phyloP scores from a whole-genome alignment of 1,140 invertebrate species.

The Magallana ariakensis region DNA sequence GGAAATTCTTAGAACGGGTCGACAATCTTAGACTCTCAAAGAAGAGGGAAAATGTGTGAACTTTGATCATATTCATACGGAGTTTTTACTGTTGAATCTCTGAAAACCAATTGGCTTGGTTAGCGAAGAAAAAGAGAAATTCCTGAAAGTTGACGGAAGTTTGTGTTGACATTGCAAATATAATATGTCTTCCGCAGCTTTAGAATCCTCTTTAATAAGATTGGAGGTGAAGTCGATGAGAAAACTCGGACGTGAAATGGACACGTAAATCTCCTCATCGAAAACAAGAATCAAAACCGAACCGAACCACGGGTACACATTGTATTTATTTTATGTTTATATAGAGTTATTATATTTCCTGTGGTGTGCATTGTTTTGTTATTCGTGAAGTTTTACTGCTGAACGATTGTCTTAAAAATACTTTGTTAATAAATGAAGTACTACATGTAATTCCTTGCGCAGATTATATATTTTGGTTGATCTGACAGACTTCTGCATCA shows the following conservation, averaged over 20 bases:
- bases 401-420: background rate
- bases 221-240: background rate
- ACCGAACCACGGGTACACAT: slow-evolving; percentile 22
- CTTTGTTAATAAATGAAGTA: slow-evolving; percentile 32
- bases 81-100: background rate
- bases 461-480: too few species aligned
- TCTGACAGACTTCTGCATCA: too few species aligned
- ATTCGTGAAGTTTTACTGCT: background rate
- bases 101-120: background rate
- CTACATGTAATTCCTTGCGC: background rate
- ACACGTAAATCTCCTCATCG: background rate
- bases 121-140: background rate
- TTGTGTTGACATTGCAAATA: background rate
- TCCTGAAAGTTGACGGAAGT: background rate
- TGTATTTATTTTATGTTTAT: slow-evolving; percentile 27
- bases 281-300: background rate
- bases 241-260: slow-evolving; percentile 1
- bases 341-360: slow-evolving; percentile 5
- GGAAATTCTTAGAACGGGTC: background rate
- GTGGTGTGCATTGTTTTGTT: slow-evolving; percentile 33
- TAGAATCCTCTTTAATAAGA: background rate
- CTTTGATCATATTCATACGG: background rate
- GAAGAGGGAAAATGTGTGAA: background rate
- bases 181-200: background rate
- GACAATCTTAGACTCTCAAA: background rate